Evolutionary conservation across 2,797 vertebrate genomes (phyloP).

Genomic region (Manis pentadactyla): DNA sequence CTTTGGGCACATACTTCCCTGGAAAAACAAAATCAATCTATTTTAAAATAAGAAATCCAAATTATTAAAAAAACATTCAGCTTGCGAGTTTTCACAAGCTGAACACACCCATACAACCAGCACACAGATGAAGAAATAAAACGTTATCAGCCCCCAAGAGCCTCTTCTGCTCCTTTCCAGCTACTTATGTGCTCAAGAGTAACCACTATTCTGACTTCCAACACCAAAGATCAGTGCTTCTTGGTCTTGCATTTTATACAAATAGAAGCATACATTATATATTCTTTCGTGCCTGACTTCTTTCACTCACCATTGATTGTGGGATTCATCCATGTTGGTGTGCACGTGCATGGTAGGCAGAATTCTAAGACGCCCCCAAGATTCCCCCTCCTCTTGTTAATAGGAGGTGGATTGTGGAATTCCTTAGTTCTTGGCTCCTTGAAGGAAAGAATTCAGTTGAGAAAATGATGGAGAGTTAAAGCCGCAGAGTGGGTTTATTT

Average conservation of each 20-base stretch:
- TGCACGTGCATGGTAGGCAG: neutral
- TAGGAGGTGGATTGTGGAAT: too few relatives aligned
- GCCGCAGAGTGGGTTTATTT: too few relatives aligned
- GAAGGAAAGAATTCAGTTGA: too few relatives aligned
- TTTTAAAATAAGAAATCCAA: conserved; percentile 46
- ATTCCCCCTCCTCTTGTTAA: neutral
- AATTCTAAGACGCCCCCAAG: neutral
- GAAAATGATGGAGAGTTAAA: too few relatives aligned
- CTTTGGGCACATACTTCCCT: conserved; percentile 9
- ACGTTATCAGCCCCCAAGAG: neutral
- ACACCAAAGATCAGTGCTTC: neutral
- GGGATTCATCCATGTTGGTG: neutral
- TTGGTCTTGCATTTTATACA: neutral
- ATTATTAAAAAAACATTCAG: neutral
- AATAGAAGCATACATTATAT: neutral
- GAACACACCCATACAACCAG: neutral
- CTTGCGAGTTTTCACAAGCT: conserved; percentile 4
- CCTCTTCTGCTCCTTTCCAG: neutral
- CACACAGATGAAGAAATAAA: neutral
- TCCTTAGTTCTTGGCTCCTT: too few relatives aligned
- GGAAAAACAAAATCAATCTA: neutral
- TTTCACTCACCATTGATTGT: neutral
- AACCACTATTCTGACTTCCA: neutral
- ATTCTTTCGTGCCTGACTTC: neutral
- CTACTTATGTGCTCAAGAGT: neutral